Base-by-base conservation (phyloP, 2,888 invertebrate genomes). In the Melipona beecheii region DNA sequence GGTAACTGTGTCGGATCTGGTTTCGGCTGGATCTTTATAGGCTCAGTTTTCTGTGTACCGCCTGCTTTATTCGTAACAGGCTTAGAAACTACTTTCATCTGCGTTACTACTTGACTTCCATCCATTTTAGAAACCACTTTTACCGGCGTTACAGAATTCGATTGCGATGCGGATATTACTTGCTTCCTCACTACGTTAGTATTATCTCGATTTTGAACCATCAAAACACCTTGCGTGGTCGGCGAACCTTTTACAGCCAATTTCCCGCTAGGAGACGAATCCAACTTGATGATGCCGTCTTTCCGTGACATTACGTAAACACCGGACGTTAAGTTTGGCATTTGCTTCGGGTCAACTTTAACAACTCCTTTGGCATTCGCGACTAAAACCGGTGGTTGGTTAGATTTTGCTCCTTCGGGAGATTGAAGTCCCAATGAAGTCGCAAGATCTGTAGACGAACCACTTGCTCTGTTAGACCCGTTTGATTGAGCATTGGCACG, bases 291-390 rank as follows among this genome's bases (percentile, higher is more conserved):
- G 74, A 97, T 97, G 64, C 97, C 97, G 58, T 97, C 97, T 88
- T 97, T 97, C 93, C 97, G 96, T 15, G 97, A 97, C 96, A 97
- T 97, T 77, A 97, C 97, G 92, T 97, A 97, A 60, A 97, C 97
- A 88, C 97, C 97, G 90, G 96, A 95, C 88, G 95, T 95, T 74
- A 95, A 92, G 62, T 95, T 95, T 31, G 97, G 96, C 95, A 97
- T 96, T 93, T 97, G 97, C 91, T 97, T 97, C 68, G 97, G 97
- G 93, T 97, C 97, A 31, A 97, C 96, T 94, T 97, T 96, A 81
- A 97, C 96, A 74, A 97, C 96, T 21, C 97, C 97, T 93, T 97
- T 97, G 0, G 95, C 95, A 86, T 95, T 95, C 0, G 95, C 95
- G 15, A 96, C 95, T 50, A 96, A 89, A n/a, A 93, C 94, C 86